Percentiles rank a stretch among this genome's conserved stretches.
Evolutionary conservation across 2,113 vertebrate species (phyloP).

Genomic region (Scomber scombrus): DNA sequence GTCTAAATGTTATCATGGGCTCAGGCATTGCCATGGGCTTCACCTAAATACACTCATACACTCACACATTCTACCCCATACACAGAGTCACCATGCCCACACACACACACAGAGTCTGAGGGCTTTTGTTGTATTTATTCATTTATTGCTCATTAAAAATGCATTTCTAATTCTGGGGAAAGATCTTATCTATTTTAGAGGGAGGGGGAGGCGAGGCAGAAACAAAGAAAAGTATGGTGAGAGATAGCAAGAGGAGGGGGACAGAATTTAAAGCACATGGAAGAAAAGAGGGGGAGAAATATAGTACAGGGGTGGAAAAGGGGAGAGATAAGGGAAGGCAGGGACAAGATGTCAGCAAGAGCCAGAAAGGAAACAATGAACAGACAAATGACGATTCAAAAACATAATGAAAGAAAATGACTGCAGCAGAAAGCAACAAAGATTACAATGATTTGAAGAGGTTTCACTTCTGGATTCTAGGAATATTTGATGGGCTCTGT

Average conservation of each 20-base stretch:
- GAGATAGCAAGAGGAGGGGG: slow-evolving; percentile 14
- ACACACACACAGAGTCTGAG: slow-evolving; percentile 15
- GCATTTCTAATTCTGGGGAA: slow-evolving; percentile 47
- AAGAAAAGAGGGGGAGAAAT: slow-evolving; percentile 9
- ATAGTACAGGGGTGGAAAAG: slow-evolving; percentile 1
- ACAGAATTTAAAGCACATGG: not conserved
- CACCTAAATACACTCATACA: slow-evolving; percentile 39
- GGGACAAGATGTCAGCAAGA: not conserved
- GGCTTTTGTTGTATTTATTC: slow-evolving; percentile 64
- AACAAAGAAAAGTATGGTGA: slow-evolving; percentile 21
- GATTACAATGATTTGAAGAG: slow-evolving; percentile 13
- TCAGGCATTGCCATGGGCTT: not conserved
- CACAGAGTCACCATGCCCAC: not conserved
- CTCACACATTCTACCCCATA: not conserved
- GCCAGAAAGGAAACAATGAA: slow-evolving; percentile 8
- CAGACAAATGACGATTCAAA: slow-evolving; percentile 5
- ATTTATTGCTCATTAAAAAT: slow-evolving; percentile 72
- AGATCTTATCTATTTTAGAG: slow-evolving; percentile 57
- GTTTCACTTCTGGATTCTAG: slow-evolving; percentile 29
- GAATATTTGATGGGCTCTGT: slow-evolving; percentile 26
- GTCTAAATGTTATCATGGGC: slow-evolving; percentile 17
- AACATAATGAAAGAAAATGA: slow-evolving; percentile 15
- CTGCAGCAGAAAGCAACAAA: not conserved
- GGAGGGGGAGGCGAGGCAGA: not conserved
- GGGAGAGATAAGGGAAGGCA: slow-evolving; percentile 3